Percentiles rank a stretch among this genome's conserved stretches.
phyloP scores from a whole-genome alignment of 2,797 vertebrate species.

The Acrocephalus scirpaceus region DNA sequence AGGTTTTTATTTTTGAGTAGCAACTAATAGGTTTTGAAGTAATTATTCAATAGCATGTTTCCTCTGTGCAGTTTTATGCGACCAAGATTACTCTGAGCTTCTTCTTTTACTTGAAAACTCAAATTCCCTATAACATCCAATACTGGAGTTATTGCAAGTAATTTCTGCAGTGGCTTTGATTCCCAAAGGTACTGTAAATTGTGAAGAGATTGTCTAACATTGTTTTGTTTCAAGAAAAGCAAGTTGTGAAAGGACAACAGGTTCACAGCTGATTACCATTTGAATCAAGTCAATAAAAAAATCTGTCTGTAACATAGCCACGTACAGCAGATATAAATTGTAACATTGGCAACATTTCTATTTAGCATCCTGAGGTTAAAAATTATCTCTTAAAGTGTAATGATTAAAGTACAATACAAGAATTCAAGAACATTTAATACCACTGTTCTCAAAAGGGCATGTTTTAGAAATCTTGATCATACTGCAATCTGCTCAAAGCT shows the following conservation, averaged over 20 bases:
- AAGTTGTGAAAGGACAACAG: slow-evolving; percentile 24
- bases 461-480: slow-evolving; percentile 75
- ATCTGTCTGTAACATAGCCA: not conserved
- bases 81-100: not conserved
- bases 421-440: slow-evolving; percentile 61
- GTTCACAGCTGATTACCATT: slow-evolving; percentile 13
- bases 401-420: slow-evolving; percentile 48
- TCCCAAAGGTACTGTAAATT: slow-evolving; percentile 17
- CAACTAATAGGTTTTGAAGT: not conserved
- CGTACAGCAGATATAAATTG: not conserved
- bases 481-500: slow-evolving; percentile 76
- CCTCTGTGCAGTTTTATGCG: not conserved
- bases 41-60: not conserved
- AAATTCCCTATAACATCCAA: not conserved
- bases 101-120: not conserved
- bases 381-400: slow-evolving; percentile 51
- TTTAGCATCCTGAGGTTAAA: slow-evolving; percentile 32
- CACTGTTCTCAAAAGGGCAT: slow-evolving; percentile 55
- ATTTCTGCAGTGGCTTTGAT: slow-evolving; percentile 4
- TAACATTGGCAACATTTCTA: not conserved
- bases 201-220: not conserved
- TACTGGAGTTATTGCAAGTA: not conserved
- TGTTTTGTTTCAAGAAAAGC: not conserved
- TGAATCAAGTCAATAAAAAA: slow-evolving; percentile 8
- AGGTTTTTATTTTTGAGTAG: not conserved